Conservation (phyloP, 2,888 invertebrate genomes). For the Lottia scabra region DNA sequence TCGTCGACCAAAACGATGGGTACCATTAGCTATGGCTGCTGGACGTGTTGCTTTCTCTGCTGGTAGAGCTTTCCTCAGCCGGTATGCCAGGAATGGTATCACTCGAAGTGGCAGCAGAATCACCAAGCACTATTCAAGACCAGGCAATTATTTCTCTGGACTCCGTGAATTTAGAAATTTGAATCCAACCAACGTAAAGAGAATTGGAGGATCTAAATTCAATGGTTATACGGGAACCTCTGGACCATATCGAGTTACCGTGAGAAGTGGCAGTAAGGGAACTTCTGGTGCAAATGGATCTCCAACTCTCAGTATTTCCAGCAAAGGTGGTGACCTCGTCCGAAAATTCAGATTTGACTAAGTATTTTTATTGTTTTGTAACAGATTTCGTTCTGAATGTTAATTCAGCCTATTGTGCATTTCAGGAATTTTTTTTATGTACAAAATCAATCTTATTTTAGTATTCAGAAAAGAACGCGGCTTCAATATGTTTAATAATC, state of each 20-base stretch:
- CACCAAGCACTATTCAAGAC: conserved; percentile 25
- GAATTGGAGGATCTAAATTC: conserved; percentile 18
- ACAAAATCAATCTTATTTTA: too few relatives aligned
- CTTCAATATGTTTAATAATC: too few relatives aligned
- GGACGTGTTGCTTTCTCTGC: conserved; percentile 14
- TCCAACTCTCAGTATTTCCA: conserved; percentile 29
- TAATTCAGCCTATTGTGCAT: too few relatives aligned
- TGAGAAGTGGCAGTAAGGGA: conserved; percentile 15
- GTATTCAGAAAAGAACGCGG: too few relatives aligned
- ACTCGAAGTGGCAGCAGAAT: conserved; percentile 23
- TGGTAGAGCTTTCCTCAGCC: conserved; percentile 15
- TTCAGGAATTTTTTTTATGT: too few relatives aligned
- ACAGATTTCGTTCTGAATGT: too few relatives aligned
- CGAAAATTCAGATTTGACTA: conserved; percentile 33
- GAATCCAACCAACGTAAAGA: conserved; percentile 14
- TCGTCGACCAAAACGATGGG: conserved; percentile 7
- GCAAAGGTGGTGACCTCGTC: conserved; percentile 22
- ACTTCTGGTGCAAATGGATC: conserved; percentile 22
- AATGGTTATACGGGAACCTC: conserved; percentile 26
- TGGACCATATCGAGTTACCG: conserved; percentile 32
- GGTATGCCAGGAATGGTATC: conserved; percentile 10
- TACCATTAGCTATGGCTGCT: background rate
- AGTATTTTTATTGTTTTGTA: background rate
- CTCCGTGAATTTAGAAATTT: conserved; percentile 27
- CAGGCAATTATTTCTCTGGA: conserved; percentile 26